Conservation (phyloP, 2,888 invertebrate genomes). For the Heteromurus nitidus region DNA sequence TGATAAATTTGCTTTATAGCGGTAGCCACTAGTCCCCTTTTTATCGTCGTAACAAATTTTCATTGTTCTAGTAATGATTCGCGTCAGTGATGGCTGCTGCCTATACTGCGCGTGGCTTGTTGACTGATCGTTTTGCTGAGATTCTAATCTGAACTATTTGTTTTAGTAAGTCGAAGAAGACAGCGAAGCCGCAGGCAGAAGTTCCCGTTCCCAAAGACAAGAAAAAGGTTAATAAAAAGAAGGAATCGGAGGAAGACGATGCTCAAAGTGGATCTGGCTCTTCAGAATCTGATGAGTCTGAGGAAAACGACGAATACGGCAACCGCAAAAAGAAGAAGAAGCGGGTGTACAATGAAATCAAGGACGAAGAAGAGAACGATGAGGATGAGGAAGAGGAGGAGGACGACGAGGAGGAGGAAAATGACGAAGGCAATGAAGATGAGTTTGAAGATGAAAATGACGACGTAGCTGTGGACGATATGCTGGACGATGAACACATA, state of each 20-base stretch:
- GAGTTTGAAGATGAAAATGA: not conserved
- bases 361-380: constrained; percentile 19
- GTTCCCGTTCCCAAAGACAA: not conserved
- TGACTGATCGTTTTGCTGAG: not conserved
- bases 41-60: too few relatives aligned
- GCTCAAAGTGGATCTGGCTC: constrained; percentile 1
- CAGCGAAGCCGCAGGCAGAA: not conserved
- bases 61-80: too few relatives aligned
- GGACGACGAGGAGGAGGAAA: not conserved
- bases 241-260: constrained; percentile 21
- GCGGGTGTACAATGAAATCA: constrained; percentile 17
- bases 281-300: constrained; percentile 51
- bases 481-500: constrained; percentile 40
- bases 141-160: too few relatives aligned
- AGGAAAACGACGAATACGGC: not conserved
- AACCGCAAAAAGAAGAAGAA: constrained; percentile 1
- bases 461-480: constrained; percentile 6
- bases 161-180: not conserved
- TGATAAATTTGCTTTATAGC: too few relatives aligned
- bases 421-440: constrained; percentile 6
- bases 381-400: constrained; percentile 12
- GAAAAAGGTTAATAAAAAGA: constrained; percentile 31
- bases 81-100: too few relatives aligned
- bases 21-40: too few relatives aligned
- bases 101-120: not conserved